Evolutionary conservation across 2,888 invertebrate species (phyloP), one percentile per base, ranked within the genome.

Genomic region (Hirtodrosophila confusa): DNA sequence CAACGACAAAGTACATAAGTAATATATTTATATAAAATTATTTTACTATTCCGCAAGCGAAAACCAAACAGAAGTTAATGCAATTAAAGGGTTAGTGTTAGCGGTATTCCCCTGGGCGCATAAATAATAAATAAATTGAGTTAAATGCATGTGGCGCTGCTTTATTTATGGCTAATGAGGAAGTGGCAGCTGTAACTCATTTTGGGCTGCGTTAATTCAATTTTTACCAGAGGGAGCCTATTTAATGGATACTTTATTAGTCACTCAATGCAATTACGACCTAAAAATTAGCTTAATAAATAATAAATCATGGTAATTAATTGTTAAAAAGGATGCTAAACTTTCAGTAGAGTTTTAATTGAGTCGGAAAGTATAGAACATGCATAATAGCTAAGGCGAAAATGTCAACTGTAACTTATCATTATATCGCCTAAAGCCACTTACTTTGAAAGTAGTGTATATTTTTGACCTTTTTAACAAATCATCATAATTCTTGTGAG

Each of bases 51-150:
- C 49, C 50, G 45, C 29, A 40, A 27, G 29, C 44, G 39, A 54
- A 67, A 64, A 61, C 55, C 54, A 69, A 73, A 70, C 60, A 68
- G 57, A 58, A 55, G 49, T 58, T 66, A 73, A 79, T 68, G 65
- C 56, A 76, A 80, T 78, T 78, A 78, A 62, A 43, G 57, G 51
- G n/a, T 31, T 39, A 12, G 8, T 31, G 49, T 48, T 43, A 43
- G 40, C 11, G 33, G 11, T 37, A 41, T 33, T 31, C 35, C 41
- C 29, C 8, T 43, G 35, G 33, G 4, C 29, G 33, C 68, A 49
- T 53, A 65, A 62, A 69, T 79, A 48, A 67, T 78, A 75, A 60
- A 78, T 75, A 70, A 77, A 82, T 85, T 65, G 23, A 75, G 71
- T 82, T 78, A 77, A 77, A 65, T 33, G 49, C 51, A 41, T 57